Evolutionary conservation across 2,113 vertebrate genomes (phyloP).

Genomic region (Psephotus haematonotus): DNA sequence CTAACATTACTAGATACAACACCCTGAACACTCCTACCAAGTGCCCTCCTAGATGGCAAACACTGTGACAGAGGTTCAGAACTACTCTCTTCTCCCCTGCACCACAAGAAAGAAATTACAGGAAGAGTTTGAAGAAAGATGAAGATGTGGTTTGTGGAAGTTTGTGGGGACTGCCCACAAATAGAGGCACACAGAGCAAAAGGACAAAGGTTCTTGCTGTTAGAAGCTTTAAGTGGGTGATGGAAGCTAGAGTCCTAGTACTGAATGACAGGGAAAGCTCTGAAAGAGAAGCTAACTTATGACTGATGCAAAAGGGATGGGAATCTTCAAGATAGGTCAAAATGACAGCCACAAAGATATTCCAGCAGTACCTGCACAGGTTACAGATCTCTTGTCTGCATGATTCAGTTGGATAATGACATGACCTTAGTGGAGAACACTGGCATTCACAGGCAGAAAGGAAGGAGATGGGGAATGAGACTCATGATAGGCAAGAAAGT

Average conservation of each 20-base stretch:
- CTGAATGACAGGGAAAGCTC: background rate
- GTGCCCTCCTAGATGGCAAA: background rate
- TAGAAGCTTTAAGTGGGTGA: background rate
- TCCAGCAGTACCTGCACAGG: background rate
- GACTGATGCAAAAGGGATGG: background rate
- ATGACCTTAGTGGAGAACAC: fast-evolving
- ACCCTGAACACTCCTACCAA: background rate
- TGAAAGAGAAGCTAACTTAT: background rate
- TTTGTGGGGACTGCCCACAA: background rate
- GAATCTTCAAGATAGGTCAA: background rate
- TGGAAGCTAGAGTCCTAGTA: background rate
- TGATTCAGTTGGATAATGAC: background rate
- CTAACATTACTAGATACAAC: background rate
- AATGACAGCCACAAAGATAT: background rate
- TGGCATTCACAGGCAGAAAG: background rate
- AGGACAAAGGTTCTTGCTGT: background rate
- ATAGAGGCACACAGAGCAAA: background rate
- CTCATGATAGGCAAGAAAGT: background rate
- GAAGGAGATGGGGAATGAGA: background rate
- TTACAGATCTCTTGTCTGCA: background rate
- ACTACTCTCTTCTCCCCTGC: background rate
- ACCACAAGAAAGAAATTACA: background rate
- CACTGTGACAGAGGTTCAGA: background rate
- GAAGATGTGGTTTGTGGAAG: background rate
- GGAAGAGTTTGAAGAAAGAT: background rate